Percentiles rank a stretch among this genome's conserved stretches.
phyloP scores from a whole-genome alignment of 2,113 vertebrate species.

The Antigone vipio region DNA sequence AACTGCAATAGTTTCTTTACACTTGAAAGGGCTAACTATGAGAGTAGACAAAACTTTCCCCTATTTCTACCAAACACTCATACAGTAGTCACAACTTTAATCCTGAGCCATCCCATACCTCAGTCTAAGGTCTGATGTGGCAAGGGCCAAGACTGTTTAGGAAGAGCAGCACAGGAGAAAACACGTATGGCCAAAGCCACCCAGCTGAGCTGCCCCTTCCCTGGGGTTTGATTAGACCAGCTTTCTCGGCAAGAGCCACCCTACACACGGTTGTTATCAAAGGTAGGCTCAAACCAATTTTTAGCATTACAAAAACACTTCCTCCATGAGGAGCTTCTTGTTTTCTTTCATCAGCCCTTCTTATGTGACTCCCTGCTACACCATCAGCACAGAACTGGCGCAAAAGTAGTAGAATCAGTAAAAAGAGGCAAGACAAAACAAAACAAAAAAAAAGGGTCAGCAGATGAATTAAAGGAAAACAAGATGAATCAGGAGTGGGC shows the following conservation, averaged over 20 bases:
- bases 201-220: not conserved
- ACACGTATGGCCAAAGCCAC: rapidly evolving
- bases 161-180: not conserved
- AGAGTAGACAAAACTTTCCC: not conserved
- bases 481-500: not conserved
- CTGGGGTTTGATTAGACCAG: not conserved
- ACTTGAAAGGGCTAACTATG: not conserved
- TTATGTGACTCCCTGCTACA: not conserved
- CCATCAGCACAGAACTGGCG: not conserved
- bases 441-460: no score
- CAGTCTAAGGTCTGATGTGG: not conserved
- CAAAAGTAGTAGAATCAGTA: not conserved
- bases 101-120: not conserved
- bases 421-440: not conserved
- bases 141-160: not conserved
- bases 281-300: not conserved
- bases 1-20: not conserved
- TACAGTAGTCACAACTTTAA: not conserved
- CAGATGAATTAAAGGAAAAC: not conserved
- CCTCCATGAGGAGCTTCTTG: not conserved
- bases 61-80: not conserved
- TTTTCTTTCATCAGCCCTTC: not conserved
- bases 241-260: not conserved
- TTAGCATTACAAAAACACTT: not conserved
- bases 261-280: rapidly evolving